Evolutionary conservation across 2,888 invertebrate species (phyloP).

Genomic region (Dynastes maya): DNA sequence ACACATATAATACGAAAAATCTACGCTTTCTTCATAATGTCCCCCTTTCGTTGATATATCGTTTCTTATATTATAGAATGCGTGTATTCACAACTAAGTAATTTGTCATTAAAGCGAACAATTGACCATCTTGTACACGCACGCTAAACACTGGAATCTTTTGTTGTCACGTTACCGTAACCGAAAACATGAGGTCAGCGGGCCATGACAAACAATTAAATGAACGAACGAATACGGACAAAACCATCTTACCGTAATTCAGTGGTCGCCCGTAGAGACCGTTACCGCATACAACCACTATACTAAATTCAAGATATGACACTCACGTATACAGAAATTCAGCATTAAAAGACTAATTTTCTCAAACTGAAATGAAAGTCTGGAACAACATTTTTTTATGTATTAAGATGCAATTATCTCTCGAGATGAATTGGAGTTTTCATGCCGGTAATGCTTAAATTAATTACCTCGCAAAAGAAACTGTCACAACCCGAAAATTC

Average conservation of each 20-base stretch:
- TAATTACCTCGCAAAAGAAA: too few relatives aligned
- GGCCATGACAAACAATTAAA: slow-evolving; percentile 47
- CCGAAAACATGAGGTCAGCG: slow-evolving; percentile 42
- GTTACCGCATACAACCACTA: slow-evolving; percentile 13
- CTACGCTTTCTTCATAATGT: not conserved
- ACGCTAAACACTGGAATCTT: slow-evolving; percentile 35
- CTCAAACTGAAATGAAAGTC: not conserved
- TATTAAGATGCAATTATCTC: too few relatives aligned
- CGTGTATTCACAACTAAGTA: slow-evolving; percentile 9
- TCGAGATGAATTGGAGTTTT: too few relatives aligned
- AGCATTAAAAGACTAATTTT: slow-evolving; percentile 27
- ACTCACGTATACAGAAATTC: slow-evolving; percentile 25
- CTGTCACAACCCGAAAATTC: too few relatives aligned
- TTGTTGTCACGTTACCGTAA: slow-evolving; percentile 44
- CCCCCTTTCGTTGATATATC: not conserved
- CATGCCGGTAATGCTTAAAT: too few relatives aligned
- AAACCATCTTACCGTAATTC: slow-evolving; percentile 37
- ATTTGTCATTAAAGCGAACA: slow-evolving; percentile 30
- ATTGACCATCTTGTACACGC: slow-evolving; percentile 43
- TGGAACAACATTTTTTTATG: too few relatives aligned
- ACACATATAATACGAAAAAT: too few relatives aligned
- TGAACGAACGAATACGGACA: slow-evolving; percentile 44
- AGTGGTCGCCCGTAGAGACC: slow-evolving; percentile 32
- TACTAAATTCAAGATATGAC: slow-evolving; percentile 18
- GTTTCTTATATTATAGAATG: slow-evolving; percentile 8